Conservation (phyloP, 2,797 vertebrate genomes). For the Bradypodion pumilum region DNA sequence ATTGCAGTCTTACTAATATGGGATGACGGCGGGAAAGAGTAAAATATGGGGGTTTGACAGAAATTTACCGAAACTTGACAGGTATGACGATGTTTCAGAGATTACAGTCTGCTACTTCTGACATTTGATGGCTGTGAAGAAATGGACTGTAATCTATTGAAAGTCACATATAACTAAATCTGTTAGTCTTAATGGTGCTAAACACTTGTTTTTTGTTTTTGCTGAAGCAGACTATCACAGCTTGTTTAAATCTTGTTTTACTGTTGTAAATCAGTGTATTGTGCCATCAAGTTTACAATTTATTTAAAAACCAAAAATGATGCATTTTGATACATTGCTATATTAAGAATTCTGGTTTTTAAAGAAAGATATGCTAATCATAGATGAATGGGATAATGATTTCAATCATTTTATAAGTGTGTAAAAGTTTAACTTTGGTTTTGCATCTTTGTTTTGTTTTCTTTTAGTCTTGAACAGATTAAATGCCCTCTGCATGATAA, state of each 20-base stretch:
- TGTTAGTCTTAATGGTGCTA: neutral
- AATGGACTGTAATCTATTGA: no score
- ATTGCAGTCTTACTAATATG: no score
- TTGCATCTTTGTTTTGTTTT: constrained; percentile 7
- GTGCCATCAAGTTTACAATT: neutral
- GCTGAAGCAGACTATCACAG: neutral
- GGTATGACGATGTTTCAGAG: no score
- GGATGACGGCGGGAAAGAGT: no score
- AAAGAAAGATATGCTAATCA: neutral
- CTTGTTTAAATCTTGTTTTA: neutral
- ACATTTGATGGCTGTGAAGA: no score
- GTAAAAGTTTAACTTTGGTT: constrained; percentile 27
- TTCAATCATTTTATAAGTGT: constrained; percentile 12
- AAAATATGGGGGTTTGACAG: no score
- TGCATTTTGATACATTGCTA: neutral
- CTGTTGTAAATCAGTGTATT: neutral
- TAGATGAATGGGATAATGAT: neutral
- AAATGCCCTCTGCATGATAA: neutral
- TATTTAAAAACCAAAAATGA: neutral
- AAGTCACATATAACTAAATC: no score
- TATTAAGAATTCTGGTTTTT: neutral
- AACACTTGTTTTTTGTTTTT: neutral
- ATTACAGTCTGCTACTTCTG: no score
- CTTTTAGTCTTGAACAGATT: constrained; percentile 30
- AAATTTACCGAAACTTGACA: no score